Evolutionary conservation across 2,797 vertebrate genomes (phyloP).

Genomic region (Leucoraja ocellata): DNA sequence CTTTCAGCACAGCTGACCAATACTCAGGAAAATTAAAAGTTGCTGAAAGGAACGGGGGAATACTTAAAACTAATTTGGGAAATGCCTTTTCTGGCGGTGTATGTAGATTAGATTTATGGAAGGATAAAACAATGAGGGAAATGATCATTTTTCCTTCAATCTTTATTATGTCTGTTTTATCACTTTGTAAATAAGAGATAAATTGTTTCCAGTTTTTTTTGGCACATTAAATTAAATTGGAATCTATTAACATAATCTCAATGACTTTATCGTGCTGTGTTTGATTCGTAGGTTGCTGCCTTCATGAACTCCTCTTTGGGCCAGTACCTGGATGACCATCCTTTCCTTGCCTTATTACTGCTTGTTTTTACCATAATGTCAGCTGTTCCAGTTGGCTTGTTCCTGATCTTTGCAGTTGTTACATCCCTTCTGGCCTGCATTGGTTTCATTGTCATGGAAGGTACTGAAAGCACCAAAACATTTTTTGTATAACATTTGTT

Average conservation of each 20-base stretch:
- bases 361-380: conserved; percentile 60
- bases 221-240: neutral
- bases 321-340: conserved; percentile 63
- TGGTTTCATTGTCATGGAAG: conserved; percentile 65
- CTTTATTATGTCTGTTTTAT: neutral
- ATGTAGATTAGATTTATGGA: neutral
- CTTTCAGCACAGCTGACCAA: neutral
- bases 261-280: conserved; percentile 37
- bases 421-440: conserved; percentile 58
- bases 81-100: neutral
- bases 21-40: neutral
- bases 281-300: conserved; percentile 56
- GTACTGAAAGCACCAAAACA: conserved; percentile 49
- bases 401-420: conserved; percentile 58
- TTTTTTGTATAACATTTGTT: neutral
- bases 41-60: neutral
- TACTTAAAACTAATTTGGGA: neutral
- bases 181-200: neutral
- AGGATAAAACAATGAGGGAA: neutral
- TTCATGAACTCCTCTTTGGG: conserved; percentile 64
- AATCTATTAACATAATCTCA: neutral
- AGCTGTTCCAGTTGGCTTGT: conserved; percentile 59
- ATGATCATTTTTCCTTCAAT: neutral
- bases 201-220: neutral
- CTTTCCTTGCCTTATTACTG: conserved; percentile 61